Evolutionary conservation across 1,140 invertebrate genomes (phyloP).

Genomic region (Ceratina australensis): DNA sequence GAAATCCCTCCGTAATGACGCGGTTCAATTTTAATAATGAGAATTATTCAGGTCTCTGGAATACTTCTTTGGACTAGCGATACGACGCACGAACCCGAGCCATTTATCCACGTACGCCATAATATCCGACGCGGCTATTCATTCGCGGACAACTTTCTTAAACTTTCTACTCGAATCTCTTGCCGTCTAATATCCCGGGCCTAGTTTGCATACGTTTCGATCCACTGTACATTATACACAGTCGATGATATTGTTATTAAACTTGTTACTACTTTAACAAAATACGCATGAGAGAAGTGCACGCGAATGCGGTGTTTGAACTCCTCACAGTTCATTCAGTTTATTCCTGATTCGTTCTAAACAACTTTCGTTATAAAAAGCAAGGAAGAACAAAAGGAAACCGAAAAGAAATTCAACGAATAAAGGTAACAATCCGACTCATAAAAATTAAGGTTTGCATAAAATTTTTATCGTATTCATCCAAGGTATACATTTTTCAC

Average conservation of each 20-base stretch:
- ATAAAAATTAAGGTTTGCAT: background rate
- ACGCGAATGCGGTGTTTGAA: background rate
- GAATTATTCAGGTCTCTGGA: background rate
- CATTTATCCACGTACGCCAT: slow-evolving; percentile 22
- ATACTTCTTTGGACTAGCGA: background rate
- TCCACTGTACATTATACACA: slow-evolving; percentile 21
- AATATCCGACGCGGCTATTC: slow-evolving; percentile 31
- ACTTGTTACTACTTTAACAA: slow-evolving; percentile 35
- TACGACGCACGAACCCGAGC: background rate
- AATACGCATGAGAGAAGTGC: background rate
- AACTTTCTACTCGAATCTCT: slow-evolving; percentile 34
- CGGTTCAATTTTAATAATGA: background rate
- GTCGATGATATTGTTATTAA: slow-evolving; percentile 31
- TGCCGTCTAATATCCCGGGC: slow-evolving; percentile 22
- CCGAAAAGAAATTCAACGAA: background rate
- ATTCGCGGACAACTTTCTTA: slow-evolving; percentile 37
- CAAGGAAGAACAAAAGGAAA: background rate
- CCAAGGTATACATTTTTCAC: no score
- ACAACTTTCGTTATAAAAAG: background rate
- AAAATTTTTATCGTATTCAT: background rate
- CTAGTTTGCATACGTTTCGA: slow-evolving; percentile 34
- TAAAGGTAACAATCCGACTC: background rate
- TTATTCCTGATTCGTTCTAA: background rate
- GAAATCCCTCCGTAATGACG: background rate
- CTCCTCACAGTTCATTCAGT: background rate